Evolutionary conservation across 2,113 vertebrate genomes (phyloP).

Genomic region (Crotalus viridis): DNA sequence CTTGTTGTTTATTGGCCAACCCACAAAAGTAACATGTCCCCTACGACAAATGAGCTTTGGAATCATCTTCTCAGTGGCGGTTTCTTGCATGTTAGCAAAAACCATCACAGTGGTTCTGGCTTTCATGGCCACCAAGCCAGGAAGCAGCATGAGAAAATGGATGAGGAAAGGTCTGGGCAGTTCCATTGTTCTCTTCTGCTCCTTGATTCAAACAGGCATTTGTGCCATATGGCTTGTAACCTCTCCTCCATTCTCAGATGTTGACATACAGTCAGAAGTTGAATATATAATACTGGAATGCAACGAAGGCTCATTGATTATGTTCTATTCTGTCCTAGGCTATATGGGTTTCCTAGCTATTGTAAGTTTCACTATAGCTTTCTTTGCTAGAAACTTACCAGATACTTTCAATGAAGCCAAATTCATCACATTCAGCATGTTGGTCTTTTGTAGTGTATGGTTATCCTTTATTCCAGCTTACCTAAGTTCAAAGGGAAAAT

Average conservation of each 20-base stretch:
- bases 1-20: background rate
- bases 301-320: background rate
- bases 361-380: background rate
- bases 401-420: slow-evolving; percentile 2
- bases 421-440: slow-evolving; percentile 5
- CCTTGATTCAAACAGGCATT: background rate
- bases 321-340: background rate
- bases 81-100: background rate
- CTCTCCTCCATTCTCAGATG: background rate
- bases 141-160: background rate
- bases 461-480: background rate
- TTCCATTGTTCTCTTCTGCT: background rate
- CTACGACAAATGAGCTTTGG: background rate
- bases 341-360: background rate
- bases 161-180: background rate
- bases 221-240: background rate
- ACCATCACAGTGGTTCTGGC: background rate
- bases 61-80: background rate
- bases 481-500: background rate
- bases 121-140: background rate
- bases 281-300: background rate
- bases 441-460: slow-evolving; percentile 6
- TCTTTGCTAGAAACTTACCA: background rate
- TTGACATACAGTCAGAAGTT: background rate
- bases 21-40: background rate